Conservation (phyloP, 2,888 invertebrate genomes). For the Coelogynopora nodosa region DNA sequence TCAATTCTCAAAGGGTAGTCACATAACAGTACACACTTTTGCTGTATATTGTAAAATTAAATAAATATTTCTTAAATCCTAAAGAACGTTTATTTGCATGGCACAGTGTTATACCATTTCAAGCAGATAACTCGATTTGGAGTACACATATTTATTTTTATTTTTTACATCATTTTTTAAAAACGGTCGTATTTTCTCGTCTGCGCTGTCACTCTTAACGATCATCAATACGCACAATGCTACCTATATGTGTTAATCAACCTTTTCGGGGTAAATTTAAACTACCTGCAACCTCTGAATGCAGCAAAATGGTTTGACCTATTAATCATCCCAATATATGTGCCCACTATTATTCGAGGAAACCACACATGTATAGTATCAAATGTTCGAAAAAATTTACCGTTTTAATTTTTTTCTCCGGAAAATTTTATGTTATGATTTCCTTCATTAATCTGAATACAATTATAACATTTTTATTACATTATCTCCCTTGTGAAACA, state of each 20-base stretch:
- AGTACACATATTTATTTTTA: not conserved
- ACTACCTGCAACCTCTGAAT: not conserved
- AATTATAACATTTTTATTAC: not conserved
- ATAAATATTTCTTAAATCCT: too few species aligned
- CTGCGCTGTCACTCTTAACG: not conserved
- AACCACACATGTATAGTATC: not conserved
- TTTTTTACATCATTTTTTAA: not conserved
- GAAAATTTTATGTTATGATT: not conserved
- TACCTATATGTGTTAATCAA: conserved; percentile 1
- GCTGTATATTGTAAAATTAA: too few species aligned
- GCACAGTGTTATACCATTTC: too few species aligned
- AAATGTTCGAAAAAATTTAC: not conserved
- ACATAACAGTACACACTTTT: too few species aligned
- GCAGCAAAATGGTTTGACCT: not conserved
- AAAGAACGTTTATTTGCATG: too few species aligned
- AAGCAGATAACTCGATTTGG: too few species aligned
- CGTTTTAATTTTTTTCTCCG: not conserved
- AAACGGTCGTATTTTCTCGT: not conserved
- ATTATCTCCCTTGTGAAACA: not conserved
- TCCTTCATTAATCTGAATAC: not conserved
- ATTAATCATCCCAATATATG: not conserved
- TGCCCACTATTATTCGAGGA: not conserved
- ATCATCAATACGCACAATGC: not conserved
- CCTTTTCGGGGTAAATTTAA: not conserved
- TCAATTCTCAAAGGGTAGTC: too few species aligned